phyloP scores from a whole-genome alignment of 2,113 vertebrate species.

The Mobula birostris region DNA sequence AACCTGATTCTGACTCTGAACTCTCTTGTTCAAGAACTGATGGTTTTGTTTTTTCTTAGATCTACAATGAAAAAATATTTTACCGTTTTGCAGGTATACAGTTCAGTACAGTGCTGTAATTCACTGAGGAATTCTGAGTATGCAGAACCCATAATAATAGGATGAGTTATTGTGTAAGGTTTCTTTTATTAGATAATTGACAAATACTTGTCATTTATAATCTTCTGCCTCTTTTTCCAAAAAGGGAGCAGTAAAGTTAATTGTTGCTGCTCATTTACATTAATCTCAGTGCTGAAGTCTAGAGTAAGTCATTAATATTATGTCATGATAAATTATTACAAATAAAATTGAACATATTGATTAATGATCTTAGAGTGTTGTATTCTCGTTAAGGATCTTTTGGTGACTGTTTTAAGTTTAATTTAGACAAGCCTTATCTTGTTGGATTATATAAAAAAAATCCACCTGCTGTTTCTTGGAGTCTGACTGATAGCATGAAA shows the following conservation, averaged over 20 bases:
- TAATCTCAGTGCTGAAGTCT: constrained; percentile 88
- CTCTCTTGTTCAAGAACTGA: background rate
- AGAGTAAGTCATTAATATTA: constrained; percentile 86
- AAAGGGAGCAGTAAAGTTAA: constrained; percentile 84
- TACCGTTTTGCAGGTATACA: background rate
- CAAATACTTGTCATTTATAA: constrained; percentile 88
- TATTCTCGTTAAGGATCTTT: constrained; percentile 74
- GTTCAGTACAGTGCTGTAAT: background rate
- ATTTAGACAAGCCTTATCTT: constrained; percentile 49
- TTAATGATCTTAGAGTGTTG: constrained; percentile 83
- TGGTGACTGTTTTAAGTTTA: constrained; percentile 76
- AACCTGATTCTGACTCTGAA: too few relatives aligned
- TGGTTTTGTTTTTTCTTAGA: background rate
- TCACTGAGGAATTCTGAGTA: constrained; percentile 42
- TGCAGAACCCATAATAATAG: constrained; percentile 68
- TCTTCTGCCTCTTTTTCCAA: constrained; percentile 78
- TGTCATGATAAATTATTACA: constrained; percentile 92
- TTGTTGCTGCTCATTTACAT: constrained; percentile 89
- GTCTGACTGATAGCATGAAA: background rate
- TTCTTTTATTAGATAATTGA: constrained; percentile 87
- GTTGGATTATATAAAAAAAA: background rate
- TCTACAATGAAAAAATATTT: background rate
- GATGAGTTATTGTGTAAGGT: constrained; percentile 77
- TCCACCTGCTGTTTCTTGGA: background rate
- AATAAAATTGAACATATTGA: constrained; percentile 87